phyloP scores from a whole-genome alignment of 2,888 invertebrate species.

The Apocheima hispidaria region DNA sequence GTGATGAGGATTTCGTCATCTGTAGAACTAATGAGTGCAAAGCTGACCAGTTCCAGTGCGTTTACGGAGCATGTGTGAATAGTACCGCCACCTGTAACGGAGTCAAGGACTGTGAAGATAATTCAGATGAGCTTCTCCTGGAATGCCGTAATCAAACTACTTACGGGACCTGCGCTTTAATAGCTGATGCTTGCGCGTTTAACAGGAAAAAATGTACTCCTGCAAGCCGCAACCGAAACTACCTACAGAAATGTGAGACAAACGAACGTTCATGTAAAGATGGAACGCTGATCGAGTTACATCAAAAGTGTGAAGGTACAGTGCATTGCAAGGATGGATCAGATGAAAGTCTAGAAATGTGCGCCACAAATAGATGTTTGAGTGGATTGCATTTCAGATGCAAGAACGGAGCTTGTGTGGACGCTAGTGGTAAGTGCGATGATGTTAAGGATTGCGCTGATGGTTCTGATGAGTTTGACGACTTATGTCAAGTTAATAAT shows the following conservation, averaged over 20 bases:
- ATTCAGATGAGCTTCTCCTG: slow-evolving; percentile 30
- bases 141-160: slow-evolving; percentile 35
- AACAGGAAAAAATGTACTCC: slow-evolving; percentile 3
- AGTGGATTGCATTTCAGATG: slow-evolving; percentile 23
- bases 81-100: slow-evolving; percentile 22
- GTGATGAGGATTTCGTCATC: slow-evolving; percentile 36
- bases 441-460: slow-evolving; percentile 25
- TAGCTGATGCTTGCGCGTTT: slow-evolving; percentile 8
- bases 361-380: slow-evolving; percentile 25
- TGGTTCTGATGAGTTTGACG: slow-evolving; percentile 25
- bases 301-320: slow-evolving; percentile 25
- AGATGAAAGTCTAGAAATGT: slow-evolving; percentile 29
- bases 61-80: slow-evolving; percentile 28
- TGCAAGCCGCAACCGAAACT: not conserved
- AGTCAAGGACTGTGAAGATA: slow-evolving; percentile 26
- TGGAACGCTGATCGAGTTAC: slow-evolving; percentile 16
- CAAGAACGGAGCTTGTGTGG: slow-evolving; percentile 33
- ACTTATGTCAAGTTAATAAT: slow-evolving; percentile 21
- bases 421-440: slow-evolving; percentile 21
- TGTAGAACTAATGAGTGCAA: slow-evolving; percentile 32
- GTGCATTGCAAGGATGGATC: slow-evolving; percentile 35
- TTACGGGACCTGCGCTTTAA: slow-evolving; percentile 12
- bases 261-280: slow-evolving; percentile 27
- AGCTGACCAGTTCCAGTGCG: slow-evolving; percentile 24
- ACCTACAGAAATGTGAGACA: slow-evolving; percentile 16